These are phyloP conservation scores for Buceros bicornis DNA, from an alignment of 2,797 vertebrate genomes.

Conservation along the genomic window DNA sequence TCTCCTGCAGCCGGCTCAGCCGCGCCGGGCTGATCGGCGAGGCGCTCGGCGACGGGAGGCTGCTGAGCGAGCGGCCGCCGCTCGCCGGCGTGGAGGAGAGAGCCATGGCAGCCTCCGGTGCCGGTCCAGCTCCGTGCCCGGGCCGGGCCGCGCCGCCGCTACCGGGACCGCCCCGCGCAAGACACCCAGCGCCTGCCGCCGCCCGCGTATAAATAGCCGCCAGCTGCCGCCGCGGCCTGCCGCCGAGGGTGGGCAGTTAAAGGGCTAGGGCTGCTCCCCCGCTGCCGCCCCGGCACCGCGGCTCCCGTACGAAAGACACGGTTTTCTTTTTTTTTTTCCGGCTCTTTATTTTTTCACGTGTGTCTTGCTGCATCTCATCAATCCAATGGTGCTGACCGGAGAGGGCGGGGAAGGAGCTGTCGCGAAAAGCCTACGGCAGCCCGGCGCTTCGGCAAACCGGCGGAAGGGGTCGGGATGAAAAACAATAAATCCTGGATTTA, in stretches of 20 bases:
- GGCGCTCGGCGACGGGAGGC: background rate
- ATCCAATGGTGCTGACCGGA: background rate
- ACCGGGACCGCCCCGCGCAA: constrained; percentile 1
- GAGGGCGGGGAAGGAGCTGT: background rate
- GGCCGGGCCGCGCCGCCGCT: background rate
- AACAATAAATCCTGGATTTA: background rate
- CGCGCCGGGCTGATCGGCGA: constrained; percentile 70
- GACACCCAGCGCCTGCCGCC: background rate
- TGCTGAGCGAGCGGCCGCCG: background rate
- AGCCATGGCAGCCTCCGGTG: background rate
- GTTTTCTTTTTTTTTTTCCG: background rate
- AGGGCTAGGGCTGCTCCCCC: background rate
- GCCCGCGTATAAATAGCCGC: constrained; percentile 55
- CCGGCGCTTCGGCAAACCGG: background rate
- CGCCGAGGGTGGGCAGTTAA: background rate
- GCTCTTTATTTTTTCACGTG: background rate
- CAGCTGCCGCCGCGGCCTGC: constrained; percentile 34
- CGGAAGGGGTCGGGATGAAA: background rate
- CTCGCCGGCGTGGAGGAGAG: background rate
- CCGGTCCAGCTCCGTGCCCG: background rate
- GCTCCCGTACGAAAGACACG: background rate
- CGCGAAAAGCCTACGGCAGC: background rate
- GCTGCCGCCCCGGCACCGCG: fast-evolving
- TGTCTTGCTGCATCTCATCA: background rate
- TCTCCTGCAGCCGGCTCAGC: constrained; percentile 82